Conservation (phyloP, 2,888 invertebrate genomes). For the Sinodicranocentrus sp. region DNA sequence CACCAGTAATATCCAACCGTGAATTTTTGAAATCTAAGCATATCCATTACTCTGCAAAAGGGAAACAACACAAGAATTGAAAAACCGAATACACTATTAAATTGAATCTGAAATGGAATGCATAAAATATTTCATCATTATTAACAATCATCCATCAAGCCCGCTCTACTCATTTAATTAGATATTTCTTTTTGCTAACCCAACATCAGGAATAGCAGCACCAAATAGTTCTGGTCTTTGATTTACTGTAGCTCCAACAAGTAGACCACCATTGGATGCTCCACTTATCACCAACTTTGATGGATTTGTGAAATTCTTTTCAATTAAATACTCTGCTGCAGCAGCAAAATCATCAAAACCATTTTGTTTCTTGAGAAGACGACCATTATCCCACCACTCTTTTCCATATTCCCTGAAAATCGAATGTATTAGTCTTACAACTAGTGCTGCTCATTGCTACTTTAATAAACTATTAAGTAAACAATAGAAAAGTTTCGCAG, state of each 20-base stretch:
- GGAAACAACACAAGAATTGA: constrained; percentile 94
- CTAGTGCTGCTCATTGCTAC: too few species aligned
- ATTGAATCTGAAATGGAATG: neutral
- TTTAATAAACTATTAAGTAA: neutral
- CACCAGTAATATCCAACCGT: constrained; percentile 82
- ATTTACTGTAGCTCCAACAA: constrained; percentile 95
- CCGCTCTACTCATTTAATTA: too few species aligned
- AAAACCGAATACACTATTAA: constrained; percentile 87
- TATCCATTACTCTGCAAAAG: constrained; percentile 85
- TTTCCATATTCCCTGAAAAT: constrained; percentile 53
- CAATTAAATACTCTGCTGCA: constrained; percentile 88
- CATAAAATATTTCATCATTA: neutral
- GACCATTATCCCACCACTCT: constrained; percentile 91
- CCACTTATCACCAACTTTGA: constrained; percentile 81
- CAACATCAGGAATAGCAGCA: constrained; percentile 95
- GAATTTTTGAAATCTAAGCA: constrained; percentile 82
- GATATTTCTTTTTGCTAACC: constrained; percentile 82
- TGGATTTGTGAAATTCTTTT: constrained; percentile 87
- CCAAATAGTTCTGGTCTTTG: constrained; percentile 97
- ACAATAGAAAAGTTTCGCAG: neutral
- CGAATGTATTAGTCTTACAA: too few species aligned
- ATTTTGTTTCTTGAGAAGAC: constrained; percentile 95
- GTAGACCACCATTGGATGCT: constrained; percentile 96
- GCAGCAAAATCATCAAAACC: constrained; percentile 97
- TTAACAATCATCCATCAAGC: neutral